Evolutionary conservation across 2,113 vertebrate species (phyloP).

Genomic region (Channa maculata): DNA sequence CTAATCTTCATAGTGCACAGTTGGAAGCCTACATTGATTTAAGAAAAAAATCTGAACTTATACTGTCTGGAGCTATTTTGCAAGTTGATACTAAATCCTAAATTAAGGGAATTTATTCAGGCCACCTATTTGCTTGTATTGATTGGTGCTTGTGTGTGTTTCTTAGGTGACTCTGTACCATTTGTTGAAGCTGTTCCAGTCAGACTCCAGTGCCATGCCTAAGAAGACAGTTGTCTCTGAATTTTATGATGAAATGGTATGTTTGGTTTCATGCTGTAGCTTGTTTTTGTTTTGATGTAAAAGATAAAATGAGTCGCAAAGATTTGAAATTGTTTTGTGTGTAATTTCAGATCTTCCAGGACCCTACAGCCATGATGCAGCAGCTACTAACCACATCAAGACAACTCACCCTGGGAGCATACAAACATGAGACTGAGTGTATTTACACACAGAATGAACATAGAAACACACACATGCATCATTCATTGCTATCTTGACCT

Average conservation of each 20-base stretch:
- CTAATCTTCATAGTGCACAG: background rate
- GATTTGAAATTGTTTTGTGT: background rate
- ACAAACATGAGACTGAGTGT: conserved; percentile 99
- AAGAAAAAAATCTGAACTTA: background rate
- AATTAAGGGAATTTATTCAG: too few species aligned
- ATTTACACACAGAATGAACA: conserved; percentile 65
- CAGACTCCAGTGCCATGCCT: conserved; percentile 96
- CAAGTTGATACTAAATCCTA: too few species aligned
- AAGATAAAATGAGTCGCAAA: too few species aligned
- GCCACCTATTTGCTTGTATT: background rate
- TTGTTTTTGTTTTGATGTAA: too few species aligned
- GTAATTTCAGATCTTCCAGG: conserved; percentile 93
- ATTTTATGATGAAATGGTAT: conserved; percentile 99
- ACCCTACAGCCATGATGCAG: conserved; percentile 99
- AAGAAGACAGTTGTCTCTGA: conserved; percentile 99
- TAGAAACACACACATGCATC: background rate
- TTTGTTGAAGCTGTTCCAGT: conserved; percentile 97
- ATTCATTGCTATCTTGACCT: background rate
- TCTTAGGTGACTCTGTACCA: conserved; percentile 96
- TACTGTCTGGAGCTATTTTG: too few species aligned
- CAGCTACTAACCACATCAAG: conserved; percentile 96
- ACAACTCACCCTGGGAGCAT: conserved; percentile 95
- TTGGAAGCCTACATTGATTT: background rate
- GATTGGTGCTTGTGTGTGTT: background rate
- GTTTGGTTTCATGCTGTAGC: background rate